phyloP scores from a whole-genome alignment of 2,113 vertebrate species.

The Thalassarche chlororhynchos region DNA sequence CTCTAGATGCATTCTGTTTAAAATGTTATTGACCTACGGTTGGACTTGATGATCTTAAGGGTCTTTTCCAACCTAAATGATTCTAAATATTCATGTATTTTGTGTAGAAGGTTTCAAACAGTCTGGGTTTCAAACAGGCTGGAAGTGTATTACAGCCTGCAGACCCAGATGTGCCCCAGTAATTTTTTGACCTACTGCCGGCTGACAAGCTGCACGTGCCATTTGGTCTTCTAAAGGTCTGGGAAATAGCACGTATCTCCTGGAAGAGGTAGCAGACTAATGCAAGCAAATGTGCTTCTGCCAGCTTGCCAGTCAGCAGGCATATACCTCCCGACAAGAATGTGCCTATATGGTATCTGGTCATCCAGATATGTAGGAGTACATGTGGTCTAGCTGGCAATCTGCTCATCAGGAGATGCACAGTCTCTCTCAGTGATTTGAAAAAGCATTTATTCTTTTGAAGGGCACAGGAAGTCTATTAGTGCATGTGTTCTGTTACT shows the following conservation, averaged over 20 bases:
- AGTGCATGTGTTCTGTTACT: not conserved
- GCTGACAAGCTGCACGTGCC: not conserved
- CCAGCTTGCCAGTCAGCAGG: not conserved
- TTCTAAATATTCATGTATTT: not conserved
- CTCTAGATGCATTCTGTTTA: not conserved
- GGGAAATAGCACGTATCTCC: not conserved
- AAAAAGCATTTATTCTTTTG: not conserved
- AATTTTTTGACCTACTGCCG: not conserved
- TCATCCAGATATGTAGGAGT: not conserved
- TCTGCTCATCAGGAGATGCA: not conserved
- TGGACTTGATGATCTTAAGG: not conserved
- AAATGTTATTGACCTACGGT: not conserved
- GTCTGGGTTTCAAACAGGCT: not conserved
- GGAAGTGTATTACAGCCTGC: not conserved
- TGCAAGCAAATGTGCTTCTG: not conserved
- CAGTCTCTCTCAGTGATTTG: fast-evolving
- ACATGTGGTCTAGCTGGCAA: not conserved
- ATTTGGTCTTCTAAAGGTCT: not conserved
- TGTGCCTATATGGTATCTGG: not conserved
- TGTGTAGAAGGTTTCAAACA: not conserved
- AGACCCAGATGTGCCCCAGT: not conserved
- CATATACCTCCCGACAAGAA: not conserved
- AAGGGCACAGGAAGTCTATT: not conserved
- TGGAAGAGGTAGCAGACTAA: not conserved
- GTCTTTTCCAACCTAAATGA: not conserved